Conservation (phyloP, 1,140 invertebrate species). For the Babylonia areolata region DNA sequence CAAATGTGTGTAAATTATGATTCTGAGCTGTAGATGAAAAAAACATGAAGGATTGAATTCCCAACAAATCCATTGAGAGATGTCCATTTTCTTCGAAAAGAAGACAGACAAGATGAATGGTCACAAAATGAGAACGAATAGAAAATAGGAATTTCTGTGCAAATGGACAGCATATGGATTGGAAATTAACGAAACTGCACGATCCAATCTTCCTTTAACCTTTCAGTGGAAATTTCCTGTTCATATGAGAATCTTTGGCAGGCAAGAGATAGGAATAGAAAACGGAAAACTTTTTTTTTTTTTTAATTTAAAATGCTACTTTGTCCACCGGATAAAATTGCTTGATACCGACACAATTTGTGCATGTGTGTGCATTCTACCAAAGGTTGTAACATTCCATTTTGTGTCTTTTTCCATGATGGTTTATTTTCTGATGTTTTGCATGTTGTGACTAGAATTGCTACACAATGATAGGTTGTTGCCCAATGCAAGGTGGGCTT, state of each 20-base stretch:
- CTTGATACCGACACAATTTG: neutral
- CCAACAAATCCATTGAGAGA: no score
- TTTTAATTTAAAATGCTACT: neutral
- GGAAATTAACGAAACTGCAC: no score
- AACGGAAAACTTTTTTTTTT: no score
- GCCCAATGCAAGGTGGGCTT: neutral
- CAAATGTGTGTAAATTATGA: no score
- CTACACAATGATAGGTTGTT: neutral
- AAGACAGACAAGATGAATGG: no score
- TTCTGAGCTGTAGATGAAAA: no score
- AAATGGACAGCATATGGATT: no score
- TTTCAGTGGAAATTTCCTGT: neutral
- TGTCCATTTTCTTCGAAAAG: no score
- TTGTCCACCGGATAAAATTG: neutral
- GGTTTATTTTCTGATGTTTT: neutral
- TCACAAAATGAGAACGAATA: no score
- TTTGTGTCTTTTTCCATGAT: neutral
- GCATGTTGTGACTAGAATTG: neutral
- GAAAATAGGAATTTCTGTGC: no score
- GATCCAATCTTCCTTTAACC: neutral
- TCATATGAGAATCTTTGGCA: neutral
- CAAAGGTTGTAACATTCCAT: constrained; percentile 3
- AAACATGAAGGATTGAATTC: no score
- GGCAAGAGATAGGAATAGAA: neutral
- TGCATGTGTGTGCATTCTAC: neutral